Evolutionary conservation across 2,113 vertebrate genomes (phyloP).

Genomic region (Leucoraja erinaceus): DNA sequence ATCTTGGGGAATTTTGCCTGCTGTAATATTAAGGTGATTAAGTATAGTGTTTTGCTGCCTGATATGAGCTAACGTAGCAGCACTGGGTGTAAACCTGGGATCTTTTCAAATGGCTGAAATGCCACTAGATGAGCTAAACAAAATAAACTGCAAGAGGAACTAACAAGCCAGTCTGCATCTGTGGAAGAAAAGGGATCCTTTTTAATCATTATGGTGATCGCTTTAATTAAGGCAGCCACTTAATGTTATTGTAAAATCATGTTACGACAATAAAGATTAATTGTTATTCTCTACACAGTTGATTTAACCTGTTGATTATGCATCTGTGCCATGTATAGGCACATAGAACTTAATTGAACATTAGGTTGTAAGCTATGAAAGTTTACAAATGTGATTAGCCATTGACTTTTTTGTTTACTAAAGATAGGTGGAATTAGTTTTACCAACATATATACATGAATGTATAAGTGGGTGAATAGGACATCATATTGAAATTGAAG

Average conservation of each 20-base stretch:
- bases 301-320: background rate
- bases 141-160: too few species aligned
- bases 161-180: too few species aligned
- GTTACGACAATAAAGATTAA: too few species aligned
- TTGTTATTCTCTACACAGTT: too few species aligned
- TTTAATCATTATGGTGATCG: too few species aligned
- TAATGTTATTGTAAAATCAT: background rate
- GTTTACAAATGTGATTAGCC: background rate
- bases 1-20: background rate
- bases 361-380: background rate
- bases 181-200: too few species aligned
- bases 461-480: background rate
- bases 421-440: background rate
- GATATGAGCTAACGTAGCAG: background rate
- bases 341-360: background rate
- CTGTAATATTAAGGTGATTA: background rate
- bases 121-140: background rate
- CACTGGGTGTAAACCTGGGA: background rate
- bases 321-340: background rate
- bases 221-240: too few species aligned
- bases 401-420: background rate
- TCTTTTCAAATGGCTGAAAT: background rate
- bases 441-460: background rate
- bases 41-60: background rate
- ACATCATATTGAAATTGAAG: background rate